Percentiles rank a stretch among this genome's conserved stretches.
These are phyloP conservation scores for Lasioglossum albipes DNA, from an alignment of 1,140 invertebrate genomes.

Conservation along the genomic window DNA sequence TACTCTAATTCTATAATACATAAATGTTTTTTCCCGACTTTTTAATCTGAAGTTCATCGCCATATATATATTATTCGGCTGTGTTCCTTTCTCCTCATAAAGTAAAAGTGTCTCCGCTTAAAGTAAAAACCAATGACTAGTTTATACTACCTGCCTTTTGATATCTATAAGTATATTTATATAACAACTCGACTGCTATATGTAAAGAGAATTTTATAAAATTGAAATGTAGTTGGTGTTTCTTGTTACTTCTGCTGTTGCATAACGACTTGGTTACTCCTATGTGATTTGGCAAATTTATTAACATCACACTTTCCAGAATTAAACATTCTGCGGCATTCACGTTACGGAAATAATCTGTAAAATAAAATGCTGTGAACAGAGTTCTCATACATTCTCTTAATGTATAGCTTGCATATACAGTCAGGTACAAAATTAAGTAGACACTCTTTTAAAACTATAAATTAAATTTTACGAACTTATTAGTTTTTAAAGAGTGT, in stretches of 20 bases:
- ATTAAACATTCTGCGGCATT: constrained; percentile 39
- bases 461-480: too few species aligned
- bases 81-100: constrained; percentile 4
- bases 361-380: constrained; percentile 29
- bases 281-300: constrained; percentile 60
- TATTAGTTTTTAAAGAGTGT: too few species aligned
- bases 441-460: too few species aligned
- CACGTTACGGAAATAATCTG: constrained; percentile 54
- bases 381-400: too few species aligned
- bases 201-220: constrained; percentile 44
- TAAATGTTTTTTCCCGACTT: constrained; percentile 33
- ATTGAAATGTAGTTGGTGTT: constrained; percentile 39
- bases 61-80: background rate
- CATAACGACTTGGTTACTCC: constrained; percentile 40
- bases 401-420: too few species aligned
- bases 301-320: constrained; percentile 55
- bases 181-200: constrained; percentile 45
- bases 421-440: too few species aligned
- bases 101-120: constrained; percentile 10
- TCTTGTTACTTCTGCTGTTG: constrained; percentile 36
- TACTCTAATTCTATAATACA: constrained; percentile 47
- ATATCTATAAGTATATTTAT: constrained; percentile 53
- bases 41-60: constrained; percentile 44
- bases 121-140: constrained; percentile 52
- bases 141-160: constrained; percentile 50